Conservation (phyloP, 2,797 vertebrate genomes). For the Tarsius wallacei region DNA sequence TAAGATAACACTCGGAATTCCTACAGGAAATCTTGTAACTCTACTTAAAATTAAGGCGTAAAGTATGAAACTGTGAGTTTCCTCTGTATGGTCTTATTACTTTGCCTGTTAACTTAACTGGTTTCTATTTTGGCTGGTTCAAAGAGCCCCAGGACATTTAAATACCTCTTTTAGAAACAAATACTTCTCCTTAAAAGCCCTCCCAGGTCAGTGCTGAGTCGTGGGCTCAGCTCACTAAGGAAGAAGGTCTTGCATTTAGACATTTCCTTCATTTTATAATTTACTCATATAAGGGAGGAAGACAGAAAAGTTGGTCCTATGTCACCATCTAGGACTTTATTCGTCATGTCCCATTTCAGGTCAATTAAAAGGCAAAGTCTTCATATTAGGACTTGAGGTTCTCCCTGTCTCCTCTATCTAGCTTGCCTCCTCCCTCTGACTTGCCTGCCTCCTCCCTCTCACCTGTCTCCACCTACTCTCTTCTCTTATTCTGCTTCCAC, state of each 20-base stretch:
- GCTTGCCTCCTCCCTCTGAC: neutral
- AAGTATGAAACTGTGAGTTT: slow-evolving; percentile 89
- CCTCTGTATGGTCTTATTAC: slow-evolving; percentile 88
- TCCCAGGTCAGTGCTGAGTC: slow-evolving; percentile 44
- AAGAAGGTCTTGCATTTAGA: neutral
- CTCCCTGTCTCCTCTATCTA: no score
- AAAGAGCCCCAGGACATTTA: slow-evolving; percentile 83
- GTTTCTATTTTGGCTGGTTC: slow-evolving; percentile 88
- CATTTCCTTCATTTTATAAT: neutral
- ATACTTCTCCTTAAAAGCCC: slow-evolving; percentile 65
- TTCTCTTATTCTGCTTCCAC: neutral
- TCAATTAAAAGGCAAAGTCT: neutral
- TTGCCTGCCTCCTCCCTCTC: neutral
- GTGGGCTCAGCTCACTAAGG: neutral
- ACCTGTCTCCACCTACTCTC: neutral
- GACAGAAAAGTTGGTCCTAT: neutral
- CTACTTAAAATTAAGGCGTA: slow-evolving; percentile 90
- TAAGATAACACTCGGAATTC: slow-evolving; percentile 91
- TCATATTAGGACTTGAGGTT: neutral
- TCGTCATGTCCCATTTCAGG: neutral
- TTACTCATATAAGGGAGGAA: neutral
- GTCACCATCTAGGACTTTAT: neutral
- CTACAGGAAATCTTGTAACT: slow-evolving; percentile 90
- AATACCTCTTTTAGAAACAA: slow-evolving; percentile 83
- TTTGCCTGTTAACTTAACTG: slow-evolving; percentile 88